phyloP scores from a whole-genome alignment of 2,888 invertebrate species.

The Tribolium freemani region DNA sequence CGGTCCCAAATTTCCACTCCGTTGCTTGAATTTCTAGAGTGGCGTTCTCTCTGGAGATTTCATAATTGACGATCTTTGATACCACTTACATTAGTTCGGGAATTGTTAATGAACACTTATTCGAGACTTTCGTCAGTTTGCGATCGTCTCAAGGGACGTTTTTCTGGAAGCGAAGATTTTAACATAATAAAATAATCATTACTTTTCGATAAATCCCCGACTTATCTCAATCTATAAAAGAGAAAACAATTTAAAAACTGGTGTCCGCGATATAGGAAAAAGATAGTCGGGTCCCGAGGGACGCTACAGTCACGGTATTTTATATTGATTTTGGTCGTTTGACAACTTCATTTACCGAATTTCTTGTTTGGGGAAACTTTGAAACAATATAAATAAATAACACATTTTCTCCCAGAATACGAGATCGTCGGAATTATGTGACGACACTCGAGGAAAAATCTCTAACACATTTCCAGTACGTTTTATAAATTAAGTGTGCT shows the following conservation, averaged over 20 bases:
- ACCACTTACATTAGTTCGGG: slow-evolving; percentile 45
- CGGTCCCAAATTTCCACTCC: slow-evolving; percentile 48
- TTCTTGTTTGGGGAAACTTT: slow-evolving; percentile 7
- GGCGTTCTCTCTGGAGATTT: slow-evolving; percentile 40
- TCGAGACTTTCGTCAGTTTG: slow-evolving; percentile 8
- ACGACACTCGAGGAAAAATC: background rate
- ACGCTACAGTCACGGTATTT: slow-evolving; percentile 3
- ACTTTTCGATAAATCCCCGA: background rate
- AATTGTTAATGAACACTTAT: slow-evolving; percentile 44
- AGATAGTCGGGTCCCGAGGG: slow-evolving; percentile 8
- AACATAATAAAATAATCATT: slow-evolving; percentile 2
- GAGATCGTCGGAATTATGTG: background rate
- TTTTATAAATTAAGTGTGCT: slow-evolving; percentile 23
- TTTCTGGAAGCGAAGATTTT: background rate
- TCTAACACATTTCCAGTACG: background rate
- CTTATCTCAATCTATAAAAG: background rate
- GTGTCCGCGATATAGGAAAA: slow-evolving; percentile 1
- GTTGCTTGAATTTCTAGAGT: slow-evolving; percentile 44
- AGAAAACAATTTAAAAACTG: slow-evolving; percentile 9
- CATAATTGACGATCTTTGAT: slow-evolving; percentile 47
- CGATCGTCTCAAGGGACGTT: too few species aligned
- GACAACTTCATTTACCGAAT: slow-evolving; percentile 16
- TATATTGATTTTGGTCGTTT: slow-evolving; percentile 23
- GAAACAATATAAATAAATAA: slow-evolving; percentile 14
- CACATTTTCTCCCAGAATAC: background rate